A percentile compares a stretch with the other conserved stretches of the same genome.
These are phyloP conservation scores for Sebastes diploproa DNA, from an alignment of 2,797 vertebrate genomes.

Conservation along the genomic window DNA sequence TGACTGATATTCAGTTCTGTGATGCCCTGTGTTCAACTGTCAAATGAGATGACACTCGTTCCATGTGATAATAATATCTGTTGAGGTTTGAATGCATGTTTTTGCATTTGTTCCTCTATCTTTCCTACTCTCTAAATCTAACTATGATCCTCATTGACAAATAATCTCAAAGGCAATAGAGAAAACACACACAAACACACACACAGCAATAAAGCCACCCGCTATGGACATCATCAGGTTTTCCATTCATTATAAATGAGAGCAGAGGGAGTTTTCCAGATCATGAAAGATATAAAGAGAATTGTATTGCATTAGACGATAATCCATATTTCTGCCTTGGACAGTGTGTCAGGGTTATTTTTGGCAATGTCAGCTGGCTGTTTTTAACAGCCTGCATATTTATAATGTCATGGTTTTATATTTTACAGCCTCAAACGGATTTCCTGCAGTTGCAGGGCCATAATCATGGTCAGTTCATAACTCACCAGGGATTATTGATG, in stretches of 20 bases:
- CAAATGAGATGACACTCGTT: not conserved
- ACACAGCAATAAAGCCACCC: slow-evolving; percentile 39
- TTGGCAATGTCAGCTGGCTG: slow-evolving; percentile 71
- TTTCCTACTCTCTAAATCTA: slow-evolving; percentile 23
- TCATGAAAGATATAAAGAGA: slow-evolving; percentile 72
- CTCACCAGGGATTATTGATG: slow-evolving; percentile 68
- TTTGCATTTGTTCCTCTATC: not conserved
- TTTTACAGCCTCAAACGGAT: slow-evolving; percentile 77
- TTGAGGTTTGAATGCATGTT: not conserved
- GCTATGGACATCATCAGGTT: slow-evolving; percentile 55
- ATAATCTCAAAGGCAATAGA: slow-evolving; percentile 11
- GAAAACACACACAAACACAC: slow-evolving; percentile 21
- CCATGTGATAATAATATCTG: slow-evolving; percentile 1
- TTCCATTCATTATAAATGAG: slow-evolving; percentile 69
- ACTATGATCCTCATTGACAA: slow-evolving; percentile 22
- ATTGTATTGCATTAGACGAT: slow-evolving; percentile 70
- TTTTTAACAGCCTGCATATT: slow-evolving; percentile 78
- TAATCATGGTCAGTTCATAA: slow-evolving; percentile 80
- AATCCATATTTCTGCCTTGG: slow-evolving; percentile 69
- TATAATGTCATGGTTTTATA: slow-evolving; percentile 78
- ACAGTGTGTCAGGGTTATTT: slow-evolving; percentile 70
- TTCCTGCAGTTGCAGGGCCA: slow-evolving; percentile 65
- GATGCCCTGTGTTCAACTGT: not conserved
- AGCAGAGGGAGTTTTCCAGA: slow-evolving; percentile 67
- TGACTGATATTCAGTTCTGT: not conserved